Base-by-base conservation (phyloP, 2,113 vertebrate species). In the Megaceryle maxima region DNA sequence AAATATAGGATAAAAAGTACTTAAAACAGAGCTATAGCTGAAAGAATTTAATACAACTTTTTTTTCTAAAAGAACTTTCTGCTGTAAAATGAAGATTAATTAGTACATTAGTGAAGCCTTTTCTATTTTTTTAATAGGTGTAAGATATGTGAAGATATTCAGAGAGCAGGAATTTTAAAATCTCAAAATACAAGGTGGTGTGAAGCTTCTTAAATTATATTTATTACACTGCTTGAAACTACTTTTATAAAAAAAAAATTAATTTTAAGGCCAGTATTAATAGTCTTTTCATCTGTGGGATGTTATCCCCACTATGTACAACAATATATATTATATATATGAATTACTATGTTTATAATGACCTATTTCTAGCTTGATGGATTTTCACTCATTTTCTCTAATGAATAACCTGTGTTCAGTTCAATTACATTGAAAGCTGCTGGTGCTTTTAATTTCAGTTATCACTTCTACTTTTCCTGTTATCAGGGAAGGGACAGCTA, bases 41-140 rank as follows among this genome's bases (percentile, higher is more conserved):
- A 79, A 88, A 88, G 41, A 72, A 87, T 91, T 73, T 51, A 55
- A 73, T 51, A 53, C 13, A 28, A n/a, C 19, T 50, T 91, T 88
- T 81, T 76, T 13, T 56, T 70, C 41, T 82, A 56, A 56, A 94
- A 89, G 35, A 70, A 33, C 37, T 87, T 93, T 31, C 24, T 81
- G 44, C 10, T 62, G 41, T 78, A 92, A 92, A 89, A 89, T 63
- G 59, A 94, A 92, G 83, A 92, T 93, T 94, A 88, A 83, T 79
- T 88, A 76, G 56, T 39, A 75, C 44, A 90, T 88, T 82, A 90
- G 31, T 46, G 37, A 86, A 83, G 20, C 13, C 29, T 90, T 83
- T 72, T 53, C 53, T 84, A 15, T 17, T 53, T 92, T 4, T 1
- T 74, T 50, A 80, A 66, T 35, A 37, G 18, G 22, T 78, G 59